phyloP scores from a whole-genome alignment of 2,113 vertebrate species.

The Siniperca chuatsi region DNA sequence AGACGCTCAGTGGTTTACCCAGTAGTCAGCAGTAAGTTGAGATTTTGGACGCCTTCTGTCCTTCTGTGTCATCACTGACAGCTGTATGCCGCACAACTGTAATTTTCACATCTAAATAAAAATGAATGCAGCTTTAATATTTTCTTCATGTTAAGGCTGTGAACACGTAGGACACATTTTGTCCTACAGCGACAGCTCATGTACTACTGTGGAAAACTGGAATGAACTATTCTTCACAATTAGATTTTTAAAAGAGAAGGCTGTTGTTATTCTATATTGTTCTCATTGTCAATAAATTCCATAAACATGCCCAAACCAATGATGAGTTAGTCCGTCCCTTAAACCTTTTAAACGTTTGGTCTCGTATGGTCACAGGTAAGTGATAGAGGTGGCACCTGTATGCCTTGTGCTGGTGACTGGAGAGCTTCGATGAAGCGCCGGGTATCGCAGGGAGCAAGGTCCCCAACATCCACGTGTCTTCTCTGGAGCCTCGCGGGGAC shows the following conservation, averaged over 20 bases:
- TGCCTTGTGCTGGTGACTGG: conserved; percentile 83
- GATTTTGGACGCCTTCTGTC: no score
- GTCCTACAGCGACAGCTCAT: neutral
- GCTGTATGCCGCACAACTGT: neutral
- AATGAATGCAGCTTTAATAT: no score
- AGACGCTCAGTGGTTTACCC: neutral
- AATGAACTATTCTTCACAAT: neutral
- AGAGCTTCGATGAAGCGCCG: conserved; percentile 78
- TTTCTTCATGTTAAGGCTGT: no score
- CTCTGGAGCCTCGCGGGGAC: conserved; percentile 81
- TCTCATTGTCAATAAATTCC: neutral
- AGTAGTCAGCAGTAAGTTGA: neutral
- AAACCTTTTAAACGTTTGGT: neutral
- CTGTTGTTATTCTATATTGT: no score
- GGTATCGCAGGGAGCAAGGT: conserved; percentile 83
- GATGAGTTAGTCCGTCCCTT: neutral
- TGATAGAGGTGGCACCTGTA: conserved; percentile 76
- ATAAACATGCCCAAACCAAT: neutral
- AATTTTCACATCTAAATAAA: no score
- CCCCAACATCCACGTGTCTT: conserved; percentile 86
- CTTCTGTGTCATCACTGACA: neutral
- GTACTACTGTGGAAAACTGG: neutral
- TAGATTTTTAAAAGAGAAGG: neutral
- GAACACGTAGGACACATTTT: no score
- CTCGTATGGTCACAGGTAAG: neutral